Evolutionary conservation across 2,888 invertebrate species (phyloP).

Genomic region (Orthonychiurus folsomi): DNA sequence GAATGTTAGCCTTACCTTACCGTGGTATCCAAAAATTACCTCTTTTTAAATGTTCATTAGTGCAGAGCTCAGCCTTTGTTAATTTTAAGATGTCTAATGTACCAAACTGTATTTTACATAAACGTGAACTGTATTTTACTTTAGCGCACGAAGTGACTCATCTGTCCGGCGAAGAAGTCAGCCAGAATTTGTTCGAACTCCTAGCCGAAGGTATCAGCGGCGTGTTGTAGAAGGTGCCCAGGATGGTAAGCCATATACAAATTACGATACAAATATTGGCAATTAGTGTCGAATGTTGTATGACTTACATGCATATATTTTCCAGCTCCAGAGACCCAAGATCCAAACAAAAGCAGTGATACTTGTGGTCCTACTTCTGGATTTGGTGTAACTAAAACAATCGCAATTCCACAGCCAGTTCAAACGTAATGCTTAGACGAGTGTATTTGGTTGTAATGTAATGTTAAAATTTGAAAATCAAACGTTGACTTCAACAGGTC

Average conservation of each 20-base stretch:
- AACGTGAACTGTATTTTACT: constrained; percentile 22
- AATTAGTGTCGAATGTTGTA: background rate
- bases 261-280: too few species aligned
- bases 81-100: background rate
- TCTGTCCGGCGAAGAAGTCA: constrained; percentile 52
- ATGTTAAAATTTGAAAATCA: background rate
- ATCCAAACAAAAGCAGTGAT: background rate
- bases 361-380: constrained; percentile 8
- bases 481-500: too few species aligned
- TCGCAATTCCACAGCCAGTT: constrained; percentile 53
- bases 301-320: background rate
- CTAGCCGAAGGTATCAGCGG: constrained; percentile 64
- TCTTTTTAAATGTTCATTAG: too few species aligned
- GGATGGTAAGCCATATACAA: too few species aligned
- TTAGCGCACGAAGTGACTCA: constrained; percentile 54
- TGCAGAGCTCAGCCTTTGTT: too few species aligned
- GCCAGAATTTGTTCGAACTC: constrained; percentile 66
- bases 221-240: constrained; percentile 47
- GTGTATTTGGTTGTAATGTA: background rate
- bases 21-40: too few species aligned
- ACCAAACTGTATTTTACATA: background rate
- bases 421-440: constrained; percentile 46
- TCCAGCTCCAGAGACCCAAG: background rate
- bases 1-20: too few species aligned
- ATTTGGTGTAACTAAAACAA: constrained; percentile 41